These are phyloP conservation scores for Pyrrhia umbra DNA, from an alignment of 2,888 invertebrate genomes.

Conservation along the genomic window DNA sequence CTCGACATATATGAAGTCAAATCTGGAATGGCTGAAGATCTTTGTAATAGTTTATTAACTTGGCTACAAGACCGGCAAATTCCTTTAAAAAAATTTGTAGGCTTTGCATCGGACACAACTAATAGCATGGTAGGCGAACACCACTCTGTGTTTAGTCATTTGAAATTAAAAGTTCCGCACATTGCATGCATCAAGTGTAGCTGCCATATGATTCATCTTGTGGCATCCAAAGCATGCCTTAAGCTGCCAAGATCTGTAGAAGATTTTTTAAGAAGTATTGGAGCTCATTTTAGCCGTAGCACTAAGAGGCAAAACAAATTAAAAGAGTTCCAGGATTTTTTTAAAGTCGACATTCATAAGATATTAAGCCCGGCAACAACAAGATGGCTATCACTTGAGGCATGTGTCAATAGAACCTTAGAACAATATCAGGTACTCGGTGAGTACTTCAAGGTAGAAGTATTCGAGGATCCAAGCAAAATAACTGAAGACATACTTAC, in stretches of 20 bases:
- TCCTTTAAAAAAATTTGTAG: slow-evolving; percentile 67
- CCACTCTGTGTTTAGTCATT: slow-evolving; percentile 64
- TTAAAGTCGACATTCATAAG: neutral
- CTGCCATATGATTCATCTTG: slow-evolving; percentile 70
- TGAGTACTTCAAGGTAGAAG: slow-evolving; percentile 13
- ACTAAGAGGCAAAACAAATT: neutral
- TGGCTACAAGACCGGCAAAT: slow-evolving; percentile 44
- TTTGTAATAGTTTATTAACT: slow-evolving; percentile 26
- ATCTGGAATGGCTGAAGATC: slow-evolving; percentile 53
- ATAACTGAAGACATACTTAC: slow-evolving; percentile 15
- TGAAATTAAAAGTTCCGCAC: slow-evolving; percentile 58
- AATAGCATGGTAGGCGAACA: slow-evolving; percentile 68
- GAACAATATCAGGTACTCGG: slow-evolving; percentile 14
- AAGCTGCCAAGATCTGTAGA: slow-evolving; percentile 67
- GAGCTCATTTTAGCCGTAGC: slow-evolving; percentile 4
- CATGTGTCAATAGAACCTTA: slow-evolving; percentile 1
- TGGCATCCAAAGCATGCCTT: slow-evolving; percentile 67
- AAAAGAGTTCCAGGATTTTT: slow-evolving; percentile 5
- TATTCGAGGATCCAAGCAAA: slow-evolving; percentile 21
- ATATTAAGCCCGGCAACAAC: neutral
- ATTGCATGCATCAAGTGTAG: slow-evolving; percentile 68
- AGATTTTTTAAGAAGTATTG: slow-evolving; percentile 57
- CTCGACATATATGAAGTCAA: slow-evolving; percentile 47
- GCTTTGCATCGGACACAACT: slow-evolving; percentile 68
- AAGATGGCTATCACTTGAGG: neutral